These are phyloP conservation scores for Seriola rivoliana DNA, from an alignment of 2,113 vertebrate species.

Conservation along the genomic window DNA sequence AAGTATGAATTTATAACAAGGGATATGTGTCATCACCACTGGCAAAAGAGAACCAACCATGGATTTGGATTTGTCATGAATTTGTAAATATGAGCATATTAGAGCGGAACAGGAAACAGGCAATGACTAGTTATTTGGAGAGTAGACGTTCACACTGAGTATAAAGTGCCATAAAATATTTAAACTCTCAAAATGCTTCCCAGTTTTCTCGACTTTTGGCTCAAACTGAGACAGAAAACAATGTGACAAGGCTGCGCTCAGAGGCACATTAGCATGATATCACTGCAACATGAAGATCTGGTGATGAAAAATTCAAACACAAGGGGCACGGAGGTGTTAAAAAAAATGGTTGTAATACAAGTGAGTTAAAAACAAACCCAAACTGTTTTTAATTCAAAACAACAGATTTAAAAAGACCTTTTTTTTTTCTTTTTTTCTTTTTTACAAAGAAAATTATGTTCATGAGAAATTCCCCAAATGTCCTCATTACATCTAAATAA, in stretches of 20 bases:
- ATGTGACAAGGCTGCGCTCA: constrained; percentile 14
- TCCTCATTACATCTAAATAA: no score
- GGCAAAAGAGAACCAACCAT: background rate
- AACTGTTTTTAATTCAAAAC: no score
- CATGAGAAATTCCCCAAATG: no score
- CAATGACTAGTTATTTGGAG: constrained; percentile 6
- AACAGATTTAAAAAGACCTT: no score
- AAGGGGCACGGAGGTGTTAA: no score
- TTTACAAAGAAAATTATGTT: no score
- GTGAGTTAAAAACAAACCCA: background rate
- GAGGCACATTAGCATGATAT: background rate
- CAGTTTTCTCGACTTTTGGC: constrained; percentile 7
- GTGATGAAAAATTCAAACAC: background rate
- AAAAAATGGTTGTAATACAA: background rate
- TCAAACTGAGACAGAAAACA: constrained; percentile 29
- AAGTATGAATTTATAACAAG: constrained; percentile 14
- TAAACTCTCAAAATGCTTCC: constrained; percentile 10
- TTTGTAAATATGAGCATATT: constrained; percentile 9
- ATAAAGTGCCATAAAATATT: constrained; percentile 15
- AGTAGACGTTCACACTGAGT: constrained; percentile 8
- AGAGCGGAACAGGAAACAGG: background rate
- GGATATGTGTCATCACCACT: constrained; percentile 3
- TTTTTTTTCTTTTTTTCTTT: no score
- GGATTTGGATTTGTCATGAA: constrained; percentile 3
- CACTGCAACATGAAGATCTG: background rate